Base-by-base conservation (phyloP, 1,140 invertebrate genomes). In the Leptinotarsa undecemlineata region DNA sequence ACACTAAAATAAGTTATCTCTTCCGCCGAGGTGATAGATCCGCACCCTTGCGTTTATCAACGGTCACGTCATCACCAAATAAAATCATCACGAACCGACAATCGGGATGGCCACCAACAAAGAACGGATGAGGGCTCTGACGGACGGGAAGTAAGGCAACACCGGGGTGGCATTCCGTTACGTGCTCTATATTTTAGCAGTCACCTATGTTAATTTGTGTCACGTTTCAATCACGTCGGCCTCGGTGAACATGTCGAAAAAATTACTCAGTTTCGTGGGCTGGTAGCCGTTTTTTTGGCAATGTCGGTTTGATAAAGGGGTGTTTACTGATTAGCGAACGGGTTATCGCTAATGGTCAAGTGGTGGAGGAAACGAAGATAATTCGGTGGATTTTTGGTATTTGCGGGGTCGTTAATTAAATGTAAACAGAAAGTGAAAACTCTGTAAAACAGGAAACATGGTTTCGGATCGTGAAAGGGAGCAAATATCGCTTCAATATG, bases 271-370 rank as follows among this genome's bases (percentile, higher is more conserved):
- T 57, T 15, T 57, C n/a, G 14, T 57, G 14, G 14, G 51, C 4
- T n/a, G 51, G n/a, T 3, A 8, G 48, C 48, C 4, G 48, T 57
- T 57, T 57, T 26, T 57, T 57, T 57, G 14, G 5, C 48, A 13
- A 57, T 57, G n/a, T 57, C 15, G 51, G 51, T 13, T 17, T 57
- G 51, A 57, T 57, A n/a, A 57, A 57, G 51, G 51, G 51, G 3
- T 57, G 51, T 17, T n/a, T 57, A 57, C 51, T 57, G 51, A 57
- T 57, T 57, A 57, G 51, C 14, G n/a, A 57, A 57, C 51, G 51
- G 51, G 51, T 57, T 57, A 17, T 57, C 51, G 51, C 11, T n/a
- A 57, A 57, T 57, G 51, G 15, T 17, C 51, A 51, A 14, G 48
- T n/a, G 14, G 48, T 17, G 48, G 1, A 51, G 48, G 26, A 33